phyloP scores from a whole-genome alignment of 2,888 invertebrate genomes.

The Sipha maydis region DNA sequence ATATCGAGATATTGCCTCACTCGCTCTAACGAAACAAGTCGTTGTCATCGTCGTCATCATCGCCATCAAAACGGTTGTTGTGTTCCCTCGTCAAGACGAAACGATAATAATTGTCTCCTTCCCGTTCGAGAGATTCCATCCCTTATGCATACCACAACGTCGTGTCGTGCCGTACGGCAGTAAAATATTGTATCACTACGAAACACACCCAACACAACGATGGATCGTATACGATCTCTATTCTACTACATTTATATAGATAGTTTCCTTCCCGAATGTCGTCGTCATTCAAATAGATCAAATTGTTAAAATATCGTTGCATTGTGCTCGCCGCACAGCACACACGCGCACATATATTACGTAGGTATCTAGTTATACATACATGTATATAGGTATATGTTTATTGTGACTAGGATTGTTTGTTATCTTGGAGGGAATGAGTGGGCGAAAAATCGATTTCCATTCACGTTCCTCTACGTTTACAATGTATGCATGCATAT shows the following conservation, averaged over 20 bases:
- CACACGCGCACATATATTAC: neutral
- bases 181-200: no score
- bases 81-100: neutral
- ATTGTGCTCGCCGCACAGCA: neutral
- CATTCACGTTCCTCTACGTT: neutral
- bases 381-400: neutral
- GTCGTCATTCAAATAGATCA: constrained; percentile 19
- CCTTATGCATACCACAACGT: no score
- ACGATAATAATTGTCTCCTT: neutral
- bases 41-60: neutral
- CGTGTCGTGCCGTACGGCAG: no score
- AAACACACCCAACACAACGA: no score
- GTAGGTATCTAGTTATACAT: neutral
- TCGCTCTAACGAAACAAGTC: neutral
- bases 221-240: no score
- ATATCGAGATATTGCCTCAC: constrained; percentile 2
- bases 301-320: constrained; percentile 19
- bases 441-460: constrained; percentile 59
- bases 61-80: neutral
- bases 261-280: neutral
- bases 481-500: neutral
- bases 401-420: constrained; percentile 4
- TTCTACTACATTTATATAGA: no score
- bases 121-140: neutral
- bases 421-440: constrained; percentile 35